Base-by-base conservation (phyloP, 2,888 invertebrate genomes). In the Apamea sordens region DNA sequence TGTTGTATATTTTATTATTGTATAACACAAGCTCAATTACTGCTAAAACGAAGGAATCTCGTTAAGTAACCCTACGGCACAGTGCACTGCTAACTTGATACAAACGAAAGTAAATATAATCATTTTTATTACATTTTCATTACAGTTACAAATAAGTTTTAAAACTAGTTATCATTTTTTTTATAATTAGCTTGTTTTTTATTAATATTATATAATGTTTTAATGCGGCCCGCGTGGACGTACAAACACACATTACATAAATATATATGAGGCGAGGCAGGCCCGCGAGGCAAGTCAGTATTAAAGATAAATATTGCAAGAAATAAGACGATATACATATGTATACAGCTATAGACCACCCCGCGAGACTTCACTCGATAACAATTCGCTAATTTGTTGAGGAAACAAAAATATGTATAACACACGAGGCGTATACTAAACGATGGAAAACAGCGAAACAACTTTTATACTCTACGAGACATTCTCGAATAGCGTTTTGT, bases 81-180 rank as follows among this genome's bases (percentile, higher is more conserved):
- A 84, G 89, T 89, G 89, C 87, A 70, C 75, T 82, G 85, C 87
- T 89, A 89, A 86, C 87, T 82, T 80, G 82, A 82, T 88, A 87
- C 84, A 85, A 88, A 88, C 79, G 70, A 89, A 89, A 89, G 84
- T 86, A 85, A 82, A 86, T 86, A 88, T 87, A 86, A 88, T 84
- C 76, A 83, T 83, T 86, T 92, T 92, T 92, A 93, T 93, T 93
- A 93, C 93, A 94, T 93, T 92, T 85, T 94, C 94, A 93, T 94
- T 94, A 94, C 92, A 92, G 91, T 94, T 94, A 95, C 94, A 94
- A 93, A 92, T 94, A 93, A 92, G 91, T 93, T 92, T 93, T 94
- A 91, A 91, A 92, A 91, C 95, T 95, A 94, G 91, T 90, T 93
- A 93, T 93, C 91, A 92, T 86, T 89, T 89, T 89, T 89, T 92